Evolutionary conservation across 2,888 invertebrate species (phyloP), one percentile per base, ranked within the genome.

Genomic region (Acleris literana): DNA sequence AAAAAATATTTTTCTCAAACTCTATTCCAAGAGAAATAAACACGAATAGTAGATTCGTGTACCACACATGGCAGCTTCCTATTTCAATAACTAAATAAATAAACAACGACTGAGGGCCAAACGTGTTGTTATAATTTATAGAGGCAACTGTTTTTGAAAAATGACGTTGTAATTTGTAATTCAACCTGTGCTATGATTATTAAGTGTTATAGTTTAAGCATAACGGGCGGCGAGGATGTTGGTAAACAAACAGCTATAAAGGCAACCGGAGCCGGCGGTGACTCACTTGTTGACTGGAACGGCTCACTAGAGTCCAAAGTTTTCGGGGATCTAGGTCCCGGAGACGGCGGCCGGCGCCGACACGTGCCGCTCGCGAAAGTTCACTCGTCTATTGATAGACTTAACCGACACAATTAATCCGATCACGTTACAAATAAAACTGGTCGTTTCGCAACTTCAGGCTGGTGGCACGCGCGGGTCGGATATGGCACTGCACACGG

Each of bases 171-270:
- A 9, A 9, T 33, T 33, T 33, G 9, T 1, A 33, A 33, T 33
- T 33, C 33, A 33, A 9, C 33, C 33, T 0, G 9, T 9, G 7
- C 1, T 9, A 33, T 9, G 33, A 33, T 9, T 29, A 33, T 33
- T 33, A 33, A 33, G 33, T 9, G 9, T 9, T 33, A 9, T 39
- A 16, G 39, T 5, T 43, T 7, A 16, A 39, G 39, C 18, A 5
- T 18, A 20, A 13, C 16, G 6, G 51, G 13, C 20, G 11, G 29
- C 5, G 33, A 33, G 33, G 33, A 13, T 43, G 64, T 64, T 64
- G 49, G 59, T 55, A 64, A 64, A 64, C 53, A 64, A 60, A 55
- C 60, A 49, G 64, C 43, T 44, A 48, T 43, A 63, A 25, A 5
- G 13, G 48, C 39, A 33, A 33, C 13, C n/a, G 51, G 33, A 20